Conservation (phyloP, 2,113 vertebrate genomes). For the Eonycteris spelaea region DNA sequence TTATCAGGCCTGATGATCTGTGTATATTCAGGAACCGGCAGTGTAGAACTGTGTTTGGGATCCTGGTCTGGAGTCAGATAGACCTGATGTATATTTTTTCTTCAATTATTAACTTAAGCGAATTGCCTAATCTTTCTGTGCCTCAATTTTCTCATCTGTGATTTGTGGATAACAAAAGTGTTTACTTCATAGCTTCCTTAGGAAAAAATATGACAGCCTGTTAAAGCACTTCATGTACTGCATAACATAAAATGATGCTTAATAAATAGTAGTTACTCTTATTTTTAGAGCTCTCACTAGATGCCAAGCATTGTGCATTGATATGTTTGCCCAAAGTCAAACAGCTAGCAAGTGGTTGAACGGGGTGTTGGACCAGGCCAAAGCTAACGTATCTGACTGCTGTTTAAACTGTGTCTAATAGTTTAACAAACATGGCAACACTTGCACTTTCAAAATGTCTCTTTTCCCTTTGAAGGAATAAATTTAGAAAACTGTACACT, state of each 20-base stretch:
- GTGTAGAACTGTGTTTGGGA: not conserved
- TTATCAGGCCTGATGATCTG: not conserved
- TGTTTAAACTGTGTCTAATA: conserved; percentile 19
- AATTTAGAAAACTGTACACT: not conserved
- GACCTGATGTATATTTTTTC: not conserved
- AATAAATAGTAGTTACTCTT: not conserved
- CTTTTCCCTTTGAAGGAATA: conserved; percentile 32
- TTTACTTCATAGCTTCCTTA: not conserved
- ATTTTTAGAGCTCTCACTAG: not conserved
- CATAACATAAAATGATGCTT: not conserved
- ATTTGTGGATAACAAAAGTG: not conserved
- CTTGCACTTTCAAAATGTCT: not conserved
- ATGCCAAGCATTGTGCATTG: not conserved
- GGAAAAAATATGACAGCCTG: not conserved
- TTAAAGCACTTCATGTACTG: not conserved
- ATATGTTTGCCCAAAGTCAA: conserved; percentile 16
- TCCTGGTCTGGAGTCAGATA: not conserved
- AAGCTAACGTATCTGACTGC: conserved; percentile 16
- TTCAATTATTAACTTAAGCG: not conserved
- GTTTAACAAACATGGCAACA: conserved; percentile 39
- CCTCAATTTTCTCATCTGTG: not conserved
- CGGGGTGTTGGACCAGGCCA: conserved; percentile 15
- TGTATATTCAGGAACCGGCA: not conserved
- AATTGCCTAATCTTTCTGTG: not conserved
- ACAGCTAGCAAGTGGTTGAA: not conserved